Evolutionary conservation across 2,888 invertebrate species (phyloP), one percentile per base, ranked within the genome.

Genomic region (Xylota segnis): DNA sequence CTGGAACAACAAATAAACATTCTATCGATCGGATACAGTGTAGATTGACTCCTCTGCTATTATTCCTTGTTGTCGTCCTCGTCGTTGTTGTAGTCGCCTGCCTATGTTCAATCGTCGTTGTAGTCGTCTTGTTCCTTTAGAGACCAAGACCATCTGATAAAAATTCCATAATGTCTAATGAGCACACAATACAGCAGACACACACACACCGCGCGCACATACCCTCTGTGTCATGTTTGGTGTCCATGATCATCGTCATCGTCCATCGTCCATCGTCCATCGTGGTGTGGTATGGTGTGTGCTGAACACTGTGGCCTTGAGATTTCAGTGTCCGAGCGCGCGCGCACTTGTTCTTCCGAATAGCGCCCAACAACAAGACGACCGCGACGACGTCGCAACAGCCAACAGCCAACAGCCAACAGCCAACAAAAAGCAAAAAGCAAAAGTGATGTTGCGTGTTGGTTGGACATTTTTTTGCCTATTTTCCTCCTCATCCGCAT

Each of bases 91-190:
- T 34, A 27, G 74, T 16, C 47, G 34, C 14, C 5, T 10, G 18
- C 37, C 47, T n/a, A 10, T n/a, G 29, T 68, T 27, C 37, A 34
- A 18, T 68, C 37, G 50, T 63, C 37, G 12, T 68, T 29, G 50
- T 63, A 9, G 12, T 23, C 56, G 47, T 65, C 47, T 45, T 47
- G 43, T 61, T 58, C 47, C 56, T 27, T 45, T 68, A 61, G 58
- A 47, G 65, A 65, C 61, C 43, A 79, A 79, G 40, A 40, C 58
- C 54, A 76, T 86, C 86, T 86, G 86, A 86, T 86, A 87, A 87
- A 87, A 87, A 87, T 87, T 83, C 87, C 87, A 87, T 87, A 87
- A 87, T 83, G 87, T 87, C 87, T 87, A 87, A 87, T 87, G 87
- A 87, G 83, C 86, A 86, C 66, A 82, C 81, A 81, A 86, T 86